phyloP scores from a whole-genome alignment of 1,140 invertebrate genomes.

The Scaptomyza pallida region DNA sequence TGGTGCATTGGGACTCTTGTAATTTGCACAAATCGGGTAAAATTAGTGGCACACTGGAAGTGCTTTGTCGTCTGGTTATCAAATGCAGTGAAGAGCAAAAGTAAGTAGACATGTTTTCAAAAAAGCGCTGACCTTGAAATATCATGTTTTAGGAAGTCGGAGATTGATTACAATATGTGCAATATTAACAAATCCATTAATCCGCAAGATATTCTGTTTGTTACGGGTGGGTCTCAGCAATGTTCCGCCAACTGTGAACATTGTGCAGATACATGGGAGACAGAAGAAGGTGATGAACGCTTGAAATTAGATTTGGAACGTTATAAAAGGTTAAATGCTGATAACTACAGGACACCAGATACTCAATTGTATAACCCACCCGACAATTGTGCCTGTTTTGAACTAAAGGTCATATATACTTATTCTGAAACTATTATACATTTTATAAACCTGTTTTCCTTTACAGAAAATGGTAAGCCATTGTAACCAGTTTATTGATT shows the following conservation, averaged over 20 bases:
- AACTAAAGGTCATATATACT: slow-evolving; percentile 24
- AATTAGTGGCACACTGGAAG: slow-evolving; percentile 30
- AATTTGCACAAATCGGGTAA: neutral
- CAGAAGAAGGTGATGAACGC: slow-evolving; percentile 1
- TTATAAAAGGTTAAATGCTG: slow-evolving; percentile 2
- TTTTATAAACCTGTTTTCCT: neutral
- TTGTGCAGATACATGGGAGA: neutral
- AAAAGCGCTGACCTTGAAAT: no score
- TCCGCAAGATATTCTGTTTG: slow-evolving; percentile 36
- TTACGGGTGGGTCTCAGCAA: slow-evolving; percentile 4
- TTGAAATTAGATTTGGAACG: slow-evolving; percentile 14
- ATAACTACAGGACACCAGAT: neutral
- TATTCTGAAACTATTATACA: neutral
- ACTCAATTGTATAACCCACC: neutral
- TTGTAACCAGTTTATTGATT: slow-evolving; percentile 27
- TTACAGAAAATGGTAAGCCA: slow-evolving; percentile 30
- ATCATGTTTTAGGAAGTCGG: slow-evolving; percentile 1
- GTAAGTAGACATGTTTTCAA: slow-evolving; percentile 34
- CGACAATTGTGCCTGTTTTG: slow-evolving; percentile 24
- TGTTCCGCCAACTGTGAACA: neutral
- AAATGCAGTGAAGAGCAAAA: slow-evolving; percentile 20
- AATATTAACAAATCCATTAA: slow-evolving; percentile 15
- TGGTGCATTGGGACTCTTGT: slow-evolving; percentile 33
- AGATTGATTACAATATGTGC: slow-evolving; percentile 19
- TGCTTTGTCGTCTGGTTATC: slow-evolving; percentile 45